Evolutionary conservation across 2,113 vertebrate species (phyloP).

Genomic region (Plecotus auritus): DNA sequence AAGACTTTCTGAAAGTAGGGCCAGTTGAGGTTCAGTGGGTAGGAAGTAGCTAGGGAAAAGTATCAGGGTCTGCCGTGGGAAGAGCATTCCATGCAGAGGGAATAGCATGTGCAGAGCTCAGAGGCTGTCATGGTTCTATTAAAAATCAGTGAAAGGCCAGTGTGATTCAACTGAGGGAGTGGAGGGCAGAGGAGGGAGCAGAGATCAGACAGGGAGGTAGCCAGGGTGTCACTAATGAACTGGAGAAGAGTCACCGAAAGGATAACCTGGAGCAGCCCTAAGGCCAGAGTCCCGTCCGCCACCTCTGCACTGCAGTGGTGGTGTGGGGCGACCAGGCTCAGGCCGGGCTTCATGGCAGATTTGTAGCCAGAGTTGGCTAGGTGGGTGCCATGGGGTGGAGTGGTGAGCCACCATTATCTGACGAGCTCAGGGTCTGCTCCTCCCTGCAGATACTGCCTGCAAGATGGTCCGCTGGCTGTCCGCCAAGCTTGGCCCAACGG

Average conservation of each 20-base stretch:
- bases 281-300: not conserved
- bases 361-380: not conserved
- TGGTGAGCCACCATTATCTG: conserved; percentile 42
- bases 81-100: not conserved
- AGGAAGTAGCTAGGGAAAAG: not conserved
- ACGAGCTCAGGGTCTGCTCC: not conserved
- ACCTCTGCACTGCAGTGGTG: not conserved
- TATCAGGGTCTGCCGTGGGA: not conserved
- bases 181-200: not conserved
- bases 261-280: not conserved
- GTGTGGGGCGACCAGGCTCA: rapidly evolving
- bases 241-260: not conserved
- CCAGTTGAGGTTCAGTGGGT: not conserved
- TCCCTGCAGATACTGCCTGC: conserved; percentile 92
- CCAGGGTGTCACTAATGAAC: not conserved
- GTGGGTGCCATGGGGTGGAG: not conserved
- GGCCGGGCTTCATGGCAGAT: not conserved
- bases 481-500: conserved; percentile 94
- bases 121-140: not conserved
- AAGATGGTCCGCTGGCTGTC: conserved; percentile 97
- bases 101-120: not conserved
- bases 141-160: not conserved
- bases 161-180: not conserved
- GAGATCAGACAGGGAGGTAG: not conserved
- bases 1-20: not conserved